Evolutionary conservation across 2,888 invertebrate genomes (phyloP).

Genomic region (Drosophila paramelanica): DNA sequence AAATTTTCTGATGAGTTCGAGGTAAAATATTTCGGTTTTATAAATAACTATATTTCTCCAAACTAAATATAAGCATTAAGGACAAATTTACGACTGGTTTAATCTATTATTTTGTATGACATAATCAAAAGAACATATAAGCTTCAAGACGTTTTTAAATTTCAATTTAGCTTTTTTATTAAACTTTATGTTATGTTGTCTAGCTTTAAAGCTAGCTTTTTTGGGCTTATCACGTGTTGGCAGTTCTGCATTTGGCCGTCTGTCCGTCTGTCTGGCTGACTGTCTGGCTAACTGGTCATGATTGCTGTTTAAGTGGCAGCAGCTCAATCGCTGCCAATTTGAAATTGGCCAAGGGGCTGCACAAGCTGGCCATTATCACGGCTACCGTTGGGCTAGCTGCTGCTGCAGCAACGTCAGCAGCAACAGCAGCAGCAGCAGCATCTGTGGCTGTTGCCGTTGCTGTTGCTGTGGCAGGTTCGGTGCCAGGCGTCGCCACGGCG

Average conservation of each 20-base stretch:
- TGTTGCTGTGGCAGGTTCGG: constrained; percentile 29
- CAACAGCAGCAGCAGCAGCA: constrained; percentile 1
- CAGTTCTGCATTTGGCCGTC: neutral
- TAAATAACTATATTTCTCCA: too few species aligned
- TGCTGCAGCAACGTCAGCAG: constrained; percentile 2
- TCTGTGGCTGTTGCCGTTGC: constrained; percentile 43
- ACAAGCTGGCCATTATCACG: constrained; percentile 70
- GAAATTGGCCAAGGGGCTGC: constrained; percentile 51
- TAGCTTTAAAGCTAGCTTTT: neutral
- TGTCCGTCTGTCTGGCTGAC: neutral
- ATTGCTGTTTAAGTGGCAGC: constrained; percentile 61
- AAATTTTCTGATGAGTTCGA: too few species aligned
- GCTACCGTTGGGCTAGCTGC: constrained; percentile 62
- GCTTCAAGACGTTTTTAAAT: too few species aligned
- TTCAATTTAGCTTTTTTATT: neutral
- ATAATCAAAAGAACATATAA: too few species aligned
- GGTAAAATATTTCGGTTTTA: too few species aligned
- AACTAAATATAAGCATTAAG: too few species aligned
- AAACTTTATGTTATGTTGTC: neutral
- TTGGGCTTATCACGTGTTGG: neutral
- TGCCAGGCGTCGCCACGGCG: constrained; percentile 59
- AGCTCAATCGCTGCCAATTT: constrained; percentile 60
- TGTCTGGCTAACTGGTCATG: constrained; percentile 36
- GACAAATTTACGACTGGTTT: too few species aligned
- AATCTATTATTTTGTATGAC: too few species aligned